These are phyloP conservation scores for Zootoca vivipara DNA, from an alignment of 2,113 vertebrate species.

Conservation along the genomic window DNA sequence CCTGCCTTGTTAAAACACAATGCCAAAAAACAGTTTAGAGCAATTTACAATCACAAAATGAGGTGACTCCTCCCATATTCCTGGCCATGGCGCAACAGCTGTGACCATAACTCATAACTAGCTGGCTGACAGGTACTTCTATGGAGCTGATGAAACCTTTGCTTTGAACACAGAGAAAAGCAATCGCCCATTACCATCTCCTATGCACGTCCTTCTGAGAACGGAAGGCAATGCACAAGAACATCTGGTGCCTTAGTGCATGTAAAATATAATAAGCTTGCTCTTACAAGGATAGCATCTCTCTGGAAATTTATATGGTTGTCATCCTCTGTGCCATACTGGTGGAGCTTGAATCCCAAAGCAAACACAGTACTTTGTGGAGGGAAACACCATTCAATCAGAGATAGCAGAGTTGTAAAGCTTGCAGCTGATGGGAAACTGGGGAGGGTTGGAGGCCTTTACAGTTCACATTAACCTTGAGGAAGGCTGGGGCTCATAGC, in stretches of 20 bases:
- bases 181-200: not conserved
- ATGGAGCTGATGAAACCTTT: not conserved
- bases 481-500: not conserved
- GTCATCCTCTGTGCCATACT: not conserved
- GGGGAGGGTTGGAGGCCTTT: not conserved
- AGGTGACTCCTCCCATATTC: not conserved
- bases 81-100: not conserved
- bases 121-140: not conserved
- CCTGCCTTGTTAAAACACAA: too few species aligned
- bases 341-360: not conserved
- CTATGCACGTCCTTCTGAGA: not conserved
- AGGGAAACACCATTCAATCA: not conserved
- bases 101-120: not conserved
- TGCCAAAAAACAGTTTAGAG: too few species aligned
- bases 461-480: not conserved
- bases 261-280: not conserved
- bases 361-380: not conserved
- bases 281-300: not conserved
- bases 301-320: not conserved
- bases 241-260: too few species aligned
- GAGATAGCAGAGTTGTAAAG: not conserved
- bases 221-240: not conserved
- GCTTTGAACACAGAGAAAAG: not conserved
- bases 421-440: not conserved
- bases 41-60: too few species aligned